Evolutionary conservation across 2,113 vertebrate genomes (phyloP), one percentile per base, ranked within the genome.

Genomic region (Melanerpes aurifrons): DNA sequence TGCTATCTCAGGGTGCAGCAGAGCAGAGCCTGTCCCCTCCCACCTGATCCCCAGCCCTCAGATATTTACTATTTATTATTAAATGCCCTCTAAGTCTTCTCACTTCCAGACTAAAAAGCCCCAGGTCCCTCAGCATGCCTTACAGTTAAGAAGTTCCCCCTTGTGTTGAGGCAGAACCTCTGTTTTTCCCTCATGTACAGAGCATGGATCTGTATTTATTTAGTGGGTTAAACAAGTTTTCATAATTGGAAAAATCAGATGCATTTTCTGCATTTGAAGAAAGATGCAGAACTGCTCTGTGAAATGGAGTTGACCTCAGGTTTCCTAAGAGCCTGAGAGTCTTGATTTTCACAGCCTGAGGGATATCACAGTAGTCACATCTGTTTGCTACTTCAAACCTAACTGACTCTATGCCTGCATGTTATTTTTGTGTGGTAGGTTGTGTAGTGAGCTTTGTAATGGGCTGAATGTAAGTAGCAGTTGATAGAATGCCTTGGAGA

Each of bases 181-280:
- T 40, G 40, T 12, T 40, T 40, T 45, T 15, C 5, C 43, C 18
- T 85, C 14, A 13, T 37, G 15, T 12, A 26, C 9, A 45, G 57
- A 12, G 1, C 47, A 7, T 48, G 10, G 14, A n/a, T 79, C 28
- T 78, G 9, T 72, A 56, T 66, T 78, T 20, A 16, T 86, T 74
- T 18, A 40, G 12, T 7, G 7, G 8, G 9, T 56, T 56, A 79
- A 79, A 43, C 3, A 40, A 40, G 40, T 40, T 40, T 40, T 71
- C 15, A 47, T 79, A 14, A 67, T 76, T 88, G 58, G 3, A 48
- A 86, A 84, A 58, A 32, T 74, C 19, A 47, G 47, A 69, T 79
- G 87, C 26, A 20, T 91, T 91, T 94, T 78, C 59, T 66, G 21
- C 43, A 31, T 63, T 92, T 93, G 48, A 91, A 84, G 81, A 84